A percentile compares a stretch with the other conserved stretches of the same genome.
These are phyloP conservation scores for Tolypeutes matacus DNA, from an alignment of 2,797 vertebrate species.

Conservation along the genomic window DNA sequence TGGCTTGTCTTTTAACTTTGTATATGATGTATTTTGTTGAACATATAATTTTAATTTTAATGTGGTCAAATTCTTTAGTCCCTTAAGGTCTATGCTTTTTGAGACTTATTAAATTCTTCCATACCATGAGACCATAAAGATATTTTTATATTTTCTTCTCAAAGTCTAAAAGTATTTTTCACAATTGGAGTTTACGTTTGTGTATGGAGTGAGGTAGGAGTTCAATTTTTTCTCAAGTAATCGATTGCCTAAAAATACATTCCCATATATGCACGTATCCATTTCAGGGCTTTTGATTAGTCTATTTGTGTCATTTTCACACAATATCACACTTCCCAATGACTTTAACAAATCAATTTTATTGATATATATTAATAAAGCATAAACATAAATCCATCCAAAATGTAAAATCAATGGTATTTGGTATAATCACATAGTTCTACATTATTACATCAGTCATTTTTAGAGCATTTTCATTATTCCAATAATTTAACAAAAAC, in stretches of 20 bases:
- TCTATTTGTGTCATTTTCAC: background rate
- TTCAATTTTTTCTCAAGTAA: background rate
- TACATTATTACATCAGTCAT: too few species aligned
- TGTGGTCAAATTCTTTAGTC: background rate
- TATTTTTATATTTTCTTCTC: slow-evolving; percentile 17
- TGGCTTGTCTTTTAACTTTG: slow-evolving; percentile 4
- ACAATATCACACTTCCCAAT: background rate
- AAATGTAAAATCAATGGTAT: too few species aligned
- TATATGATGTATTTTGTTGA: slow-evolving; percentile 44
- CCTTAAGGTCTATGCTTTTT: slow-evolving; percentile 37
- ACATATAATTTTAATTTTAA: slow-evolving; percentile 27
- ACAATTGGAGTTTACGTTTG: background rate
- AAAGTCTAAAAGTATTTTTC: slow-evolving; percentile 25
- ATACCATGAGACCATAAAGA: background rate
- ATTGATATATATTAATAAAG: too few species aligned
- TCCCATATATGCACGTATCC: background rate
- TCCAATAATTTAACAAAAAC: too few species aligned
- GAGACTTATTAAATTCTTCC: background rate
- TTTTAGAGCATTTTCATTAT: too few species aligned
- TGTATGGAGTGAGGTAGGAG: background rate
- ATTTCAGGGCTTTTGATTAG: background rate
- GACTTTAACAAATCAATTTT: background rate
- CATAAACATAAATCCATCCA: too few species aligned
- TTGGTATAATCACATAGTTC: too few species aligned
- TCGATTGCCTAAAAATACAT: background rate